Conservation (phyloP, 2,797 vertebrate species). For the Naso thynnoides region DNA sequence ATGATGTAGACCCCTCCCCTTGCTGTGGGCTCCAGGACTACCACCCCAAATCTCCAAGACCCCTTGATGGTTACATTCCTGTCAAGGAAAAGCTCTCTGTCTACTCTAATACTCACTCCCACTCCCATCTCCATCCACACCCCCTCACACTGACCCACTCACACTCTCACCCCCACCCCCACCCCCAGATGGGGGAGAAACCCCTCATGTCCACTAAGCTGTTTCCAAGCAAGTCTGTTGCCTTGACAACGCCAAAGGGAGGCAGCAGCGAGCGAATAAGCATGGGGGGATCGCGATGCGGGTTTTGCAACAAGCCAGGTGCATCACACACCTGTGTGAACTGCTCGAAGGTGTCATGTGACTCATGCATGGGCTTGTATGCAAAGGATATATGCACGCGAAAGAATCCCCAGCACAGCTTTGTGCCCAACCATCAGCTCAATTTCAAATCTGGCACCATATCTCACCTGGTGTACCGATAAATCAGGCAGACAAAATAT, state of each 20-base stretch:
- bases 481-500: conserved; percentile 69
- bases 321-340: conserved; percentile 96
- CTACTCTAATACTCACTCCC: conserved; percentile 83
- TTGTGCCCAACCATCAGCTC: conserved; percentile 96
- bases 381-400: conserved; percentile 94
- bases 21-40: conserved; percentile 87
- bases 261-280: conserved; percentile 74
- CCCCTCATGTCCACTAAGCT: conserved; percentile 83
- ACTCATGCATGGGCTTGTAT: conserved; percentile 93
- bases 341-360: conserved; percentile 98
- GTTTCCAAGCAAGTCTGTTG: conserved; percentile 83
- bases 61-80: conserved; percentile 85
- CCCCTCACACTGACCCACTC: conserved; percentile 82
- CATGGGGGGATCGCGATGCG: conserved; percentile 86
- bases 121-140: conserved; percentile 79
- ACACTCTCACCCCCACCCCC: conserved; percentile 81
- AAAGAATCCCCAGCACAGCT: conserved; percentile 94
- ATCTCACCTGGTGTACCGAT: conserved; percentile 95
- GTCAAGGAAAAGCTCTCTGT: conserved; percentile 87
- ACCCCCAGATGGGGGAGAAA: conserved; percentile 85
- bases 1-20: conserved; percentile 84
- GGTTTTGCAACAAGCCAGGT: conserved; percentile 95
- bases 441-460: conserved; percentile 95
- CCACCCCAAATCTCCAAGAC: conserved; percentile 82
- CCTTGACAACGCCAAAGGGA: conserved; percentile 77